Base-by-base conservation (phyloP, 1,140 invertebrate species). In the Listronotus bonariensis region DNA sequence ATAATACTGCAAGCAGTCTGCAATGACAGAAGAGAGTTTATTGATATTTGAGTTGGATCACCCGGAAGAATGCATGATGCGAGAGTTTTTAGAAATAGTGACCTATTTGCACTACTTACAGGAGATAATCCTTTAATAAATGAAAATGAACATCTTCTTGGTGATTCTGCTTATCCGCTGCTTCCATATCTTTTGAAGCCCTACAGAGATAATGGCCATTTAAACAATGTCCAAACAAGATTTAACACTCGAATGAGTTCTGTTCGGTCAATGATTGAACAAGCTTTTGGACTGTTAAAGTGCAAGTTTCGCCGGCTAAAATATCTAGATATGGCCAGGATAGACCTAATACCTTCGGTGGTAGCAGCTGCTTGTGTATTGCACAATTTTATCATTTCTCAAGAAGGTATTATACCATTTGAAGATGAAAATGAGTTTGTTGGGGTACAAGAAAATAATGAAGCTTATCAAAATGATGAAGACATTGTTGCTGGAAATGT, bases 221-320 rank as follows among this genome's bases (percentile, higher is more conserved):
- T 46, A 46, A 46, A 18, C 9, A 11, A 46, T 10, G 15, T 4
- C 10, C 43, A 46, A 46, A 18, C 43, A 46, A 46, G 43, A 18
- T 46, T 17, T 18, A 46, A 46, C 15, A 18, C 43, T n/a, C 10
- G 43, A 46, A 46, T 46, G 43, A 46, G 20, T 26, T 26, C 20
- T 26, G 20, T 26, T 26, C 46, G 46, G 6, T 15, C 46, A 26
- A 48, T 54, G 14, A 54, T 36, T 54, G 20, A 34, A 34, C 20
- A 36, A 54, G 34, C 26, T 14, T 52, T 52, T 52, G 49, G 49
- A 52, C 34, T 52, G 10, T 32, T 52, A 52, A 52, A 52, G 18
- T 32, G 49, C 26, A 52, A 52, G 15, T 52, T 52, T 32, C 26
- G 49, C 6, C 26, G 49, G 2, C 31, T 52, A 4, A 52, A 52